phyloP scores from a whole-genome alignment of 2,888 invertebrate species.

The Lepidocyrtinus sp. region DNA sequence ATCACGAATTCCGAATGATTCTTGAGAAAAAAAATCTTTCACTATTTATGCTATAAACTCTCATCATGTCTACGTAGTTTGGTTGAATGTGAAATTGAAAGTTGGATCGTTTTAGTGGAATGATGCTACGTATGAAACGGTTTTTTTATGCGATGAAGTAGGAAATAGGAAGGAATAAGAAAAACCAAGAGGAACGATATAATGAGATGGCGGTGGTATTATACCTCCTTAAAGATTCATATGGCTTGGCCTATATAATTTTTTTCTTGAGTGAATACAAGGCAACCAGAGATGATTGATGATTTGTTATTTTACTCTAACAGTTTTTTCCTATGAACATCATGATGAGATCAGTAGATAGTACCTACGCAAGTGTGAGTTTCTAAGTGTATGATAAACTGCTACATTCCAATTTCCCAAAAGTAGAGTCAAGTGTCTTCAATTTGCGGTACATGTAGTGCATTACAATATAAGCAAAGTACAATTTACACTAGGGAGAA shows the following conservation, averaged over 20 bases:
- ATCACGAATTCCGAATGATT: constrained; percentile 12
- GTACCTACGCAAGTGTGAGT: constrained; percentile 19
- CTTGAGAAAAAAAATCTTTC: no score
- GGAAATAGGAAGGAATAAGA: background rate
- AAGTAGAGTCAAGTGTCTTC: constrained; percentile 16
- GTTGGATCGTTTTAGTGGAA: background rate
- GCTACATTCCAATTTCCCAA: no score
- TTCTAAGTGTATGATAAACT: constrained; percentile 4
- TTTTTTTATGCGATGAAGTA: background rate
- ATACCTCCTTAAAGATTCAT: constrained; percentile 6
- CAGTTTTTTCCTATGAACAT: background rate
- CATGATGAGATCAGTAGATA: background rate
- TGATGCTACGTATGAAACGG: background rate
- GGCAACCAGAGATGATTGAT: constrained; percentile 41
- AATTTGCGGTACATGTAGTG: constrained; percentile 1
- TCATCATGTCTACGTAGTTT: no score
- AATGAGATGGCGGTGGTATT: background rate
- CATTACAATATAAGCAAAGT: constrained; percentile 9
- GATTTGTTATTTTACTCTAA: constrained; percentile 36
- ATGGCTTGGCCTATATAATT: constrained; percentile 14
- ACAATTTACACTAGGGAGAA: constrained; percentile 30
- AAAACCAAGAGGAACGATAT: no score
- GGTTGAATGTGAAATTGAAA: background rate
- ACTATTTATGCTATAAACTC: no score
- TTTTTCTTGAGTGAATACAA: constrained; percentile 8